phyloP scores from a whole-genome alignment of 2,888 invertebrate species.

The Zygaena filipendulae region DNA sequence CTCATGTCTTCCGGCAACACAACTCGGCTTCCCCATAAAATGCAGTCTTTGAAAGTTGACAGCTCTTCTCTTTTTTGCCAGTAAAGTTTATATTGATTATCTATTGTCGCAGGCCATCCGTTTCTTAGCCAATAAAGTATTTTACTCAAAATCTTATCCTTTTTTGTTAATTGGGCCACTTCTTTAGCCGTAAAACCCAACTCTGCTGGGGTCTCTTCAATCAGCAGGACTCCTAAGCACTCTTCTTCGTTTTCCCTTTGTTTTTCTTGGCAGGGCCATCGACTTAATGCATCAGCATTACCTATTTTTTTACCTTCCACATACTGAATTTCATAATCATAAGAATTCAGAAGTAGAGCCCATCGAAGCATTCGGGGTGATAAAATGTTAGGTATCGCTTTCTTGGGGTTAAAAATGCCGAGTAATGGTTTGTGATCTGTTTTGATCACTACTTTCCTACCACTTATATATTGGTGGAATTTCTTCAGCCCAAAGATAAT shows the following conservation, averaged over 20 bases:
- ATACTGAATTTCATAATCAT: conserved; percentile 7
- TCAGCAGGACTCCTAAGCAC: no score
- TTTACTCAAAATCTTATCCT: no score
- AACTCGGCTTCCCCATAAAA: conserved; percentile 9
- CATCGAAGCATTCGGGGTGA: conserved; percentile 10
- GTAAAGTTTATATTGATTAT: conserved; percentile 4
- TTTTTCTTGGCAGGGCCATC: conserved; percentile 2
- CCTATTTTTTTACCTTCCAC: conserved; percentile 6
- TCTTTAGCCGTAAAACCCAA: no score
- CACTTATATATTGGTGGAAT: conserved; percentile 20
- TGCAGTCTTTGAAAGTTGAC: conserved; percentile 7
- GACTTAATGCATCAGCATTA: conserved; percentile 8
- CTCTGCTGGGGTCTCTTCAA: no score
- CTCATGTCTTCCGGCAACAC: conserved; percentile 4
- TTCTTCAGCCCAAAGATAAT: conserved; percentile 26
- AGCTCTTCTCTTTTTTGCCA: no score
- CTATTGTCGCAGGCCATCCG: conserved; percentile 13
- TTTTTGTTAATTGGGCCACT: no score
- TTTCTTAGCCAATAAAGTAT: conserved; percentile 7
- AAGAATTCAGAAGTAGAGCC: conserved; percentile 7
- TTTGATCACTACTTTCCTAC: conserved; percentile 5
- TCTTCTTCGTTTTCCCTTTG: background rate
- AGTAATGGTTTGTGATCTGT: conserved; percentile 11
- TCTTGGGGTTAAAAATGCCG: no score
- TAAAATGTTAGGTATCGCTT: conserved; percentile 6